These are phyloP conservation scores for Callosobruchus maculatus DNA, from an alignment of 2,888 invertebrate species.

Conservation along the genomic window DNA sequence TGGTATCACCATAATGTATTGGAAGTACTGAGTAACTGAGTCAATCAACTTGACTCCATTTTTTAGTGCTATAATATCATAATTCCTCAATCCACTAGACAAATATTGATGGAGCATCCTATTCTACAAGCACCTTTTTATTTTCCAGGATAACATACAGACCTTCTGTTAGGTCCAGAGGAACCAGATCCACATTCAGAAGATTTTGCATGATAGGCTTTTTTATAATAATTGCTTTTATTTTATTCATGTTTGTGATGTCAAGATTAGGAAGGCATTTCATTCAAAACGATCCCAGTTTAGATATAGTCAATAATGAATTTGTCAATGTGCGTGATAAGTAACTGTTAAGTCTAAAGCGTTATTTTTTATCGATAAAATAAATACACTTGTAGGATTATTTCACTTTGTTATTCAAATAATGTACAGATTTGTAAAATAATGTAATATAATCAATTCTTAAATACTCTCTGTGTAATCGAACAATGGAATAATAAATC, in stretches of 20 bases:
- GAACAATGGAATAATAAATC: neutral
- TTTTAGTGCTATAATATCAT: too few species aligned
- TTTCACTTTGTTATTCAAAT: neutral
- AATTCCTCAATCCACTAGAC: too few species aligned
- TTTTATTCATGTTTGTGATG: slow-evolving; percentile 68
- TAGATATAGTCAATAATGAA: slow-evolving; percentile 63
- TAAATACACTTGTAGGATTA: neutral
- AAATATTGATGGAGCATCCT: too few species aligned
- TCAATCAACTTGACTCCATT: too few species aligned
- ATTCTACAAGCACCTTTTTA: too few species aligned
- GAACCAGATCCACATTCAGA: slow-evolving; percentile 60
- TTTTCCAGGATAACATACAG: slow-evolving; percentile 41
- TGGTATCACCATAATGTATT: too few species aligned
- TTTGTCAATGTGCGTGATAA: slow-evolving; percentile 24
- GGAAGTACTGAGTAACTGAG: too few species aligned
- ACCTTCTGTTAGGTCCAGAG: slow-evolving; percentile 51
- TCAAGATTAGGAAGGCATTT: slow-evolving; percentile 66
- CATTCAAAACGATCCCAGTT: slow-evolving; percentile 64
- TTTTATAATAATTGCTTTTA: slow-evolving; percentile 60
- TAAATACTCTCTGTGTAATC: neutral
- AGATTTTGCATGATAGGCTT: slow-evolving; percentile 66
- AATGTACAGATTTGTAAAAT: neutral
- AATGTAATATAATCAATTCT: neutral
- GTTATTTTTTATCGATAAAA: neutral
- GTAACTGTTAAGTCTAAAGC: neutral